A percentile compares a stretch with the other conserved stretches of the same genome.
Conservation (phyloP, 2,888 invertebrate genomes). For the Agriopis aurantiaria region DNA sequence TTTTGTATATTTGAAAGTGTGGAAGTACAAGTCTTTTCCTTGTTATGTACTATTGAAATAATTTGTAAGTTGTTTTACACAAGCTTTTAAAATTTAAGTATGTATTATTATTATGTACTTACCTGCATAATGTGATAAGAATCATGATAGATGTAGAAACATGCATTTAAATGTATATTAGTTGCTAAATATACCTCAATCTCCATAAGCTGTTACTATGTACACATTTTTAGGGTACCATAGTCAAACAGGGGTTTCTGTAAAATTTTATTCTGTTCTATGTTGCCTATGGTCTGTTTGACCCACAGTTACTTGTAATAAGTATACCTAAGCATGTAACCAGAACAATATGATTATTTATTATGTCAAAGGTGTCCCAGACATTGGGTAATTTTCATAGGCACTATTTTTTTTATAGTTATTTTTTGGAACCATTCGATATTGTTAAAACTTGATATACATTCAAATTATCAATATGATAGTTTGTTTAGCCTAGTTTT, state of each 20-base stretch:
- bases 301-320: no score
- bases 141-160: constrained; percentile 15
- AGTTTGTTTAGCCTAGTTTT: no score
- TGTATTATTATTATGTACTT: constrained; percentile 18
- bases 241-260: not conserved
- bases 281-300: not conserved
- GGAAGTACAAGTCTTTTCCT: constrained; percentile 2
- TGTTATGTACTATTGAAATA: not conserved
- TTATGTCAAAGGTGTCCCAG: no score
- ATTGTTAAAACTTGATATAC: no score
- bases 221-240: constrained; percentile 2
- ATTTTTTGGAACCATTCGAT: no score
- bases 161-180: constrained; percentile 22
- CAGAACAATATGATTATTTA: no score
- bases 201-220: constrained; percentile 1
- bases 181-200: constrained; percentile 12
- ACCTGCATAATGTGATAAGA: constrained; percentile 25
- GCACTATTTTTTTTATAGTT: no score
- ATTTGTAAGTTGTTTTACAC: constrained; percentile 16
- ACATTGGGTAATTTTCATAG: no score
- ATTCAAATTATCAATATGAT: no score
- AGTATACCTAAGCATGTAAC: no score
- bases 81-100: constrained; percentile 18
- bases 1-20: not conserved
- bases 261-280: not conserved